phyloP scores from a whole-genome alignment of 1,140 invertebrate genomes.

The Drosophila albomicans region DNA sequence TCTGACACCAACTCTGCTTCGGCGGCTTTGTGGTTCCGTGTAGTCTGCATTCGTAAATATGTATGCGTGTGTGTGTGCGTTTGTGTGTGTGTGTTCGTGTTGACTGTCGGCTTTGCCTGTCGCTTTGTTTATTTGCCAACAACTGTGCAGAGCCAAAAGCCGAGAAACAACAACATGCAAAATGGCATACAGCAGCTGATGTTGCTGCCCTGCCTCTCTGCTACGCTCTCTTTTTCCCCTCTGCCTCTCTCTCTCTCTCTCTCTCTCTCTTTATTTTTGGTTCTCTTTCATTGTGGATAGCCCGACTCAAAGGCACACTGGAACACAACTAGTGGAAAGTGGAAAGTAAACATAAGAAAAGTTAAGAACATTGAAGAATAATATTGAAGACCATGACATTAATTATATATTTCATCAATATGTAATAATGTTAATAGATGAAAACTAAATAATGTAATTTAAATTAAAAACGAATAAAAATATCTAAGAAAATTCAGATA shows the following conservation, averaged over 20 bases:
- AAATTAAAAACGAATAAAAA: too few relatives aligned
- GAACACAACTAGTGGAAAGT: neutral
- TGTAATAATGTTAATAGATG: too few relatives aligned
- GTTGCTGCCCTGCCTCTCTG: conserved; percentile 38
- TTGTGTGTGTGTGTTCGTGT: conserved; percentile 14
- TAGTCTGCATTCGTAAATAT: neutral
- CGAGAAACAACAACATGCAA: conserved; percentile 36
- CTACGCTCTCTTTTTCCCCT: conserved; percentile 9
- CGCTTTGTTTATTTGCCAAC: conserved; percentile 76
- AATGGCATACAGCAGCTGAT: conserved; percentile 45
- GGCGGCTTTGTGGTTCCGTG: conserved; percentile 34
- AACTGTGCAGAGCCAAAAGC: conserved; percentile 60
- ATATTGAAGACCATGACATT: too few relatives aligned
- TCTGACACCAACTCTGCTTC: conserved; percentile 25
- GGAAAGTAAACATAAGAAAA: too few relatives aligned
- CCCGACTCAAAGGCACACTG: conserved; percentile 6
- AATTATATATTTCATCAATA: too few relatives aligned
- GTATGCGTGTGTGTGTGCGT: conserved; percentile 16
- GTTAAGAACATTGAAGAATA: too few relatives aligned
- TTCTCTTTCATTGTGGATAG: neutral
- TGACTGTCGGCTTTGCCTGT: conserved; percentile 54
- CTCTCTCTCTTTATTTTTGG: neutral
- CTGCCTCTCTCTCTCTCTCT: conserved; percentile 40
- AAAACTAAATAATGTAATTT: too few relatives aligned
- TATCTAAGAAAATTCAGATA: too few relatives aligned